These are phyloP conservation scores for Polyommatus icarus DNA, from an alignment of 2,888 invertebrate genomes.

Conservation along the genomic window DNA sequence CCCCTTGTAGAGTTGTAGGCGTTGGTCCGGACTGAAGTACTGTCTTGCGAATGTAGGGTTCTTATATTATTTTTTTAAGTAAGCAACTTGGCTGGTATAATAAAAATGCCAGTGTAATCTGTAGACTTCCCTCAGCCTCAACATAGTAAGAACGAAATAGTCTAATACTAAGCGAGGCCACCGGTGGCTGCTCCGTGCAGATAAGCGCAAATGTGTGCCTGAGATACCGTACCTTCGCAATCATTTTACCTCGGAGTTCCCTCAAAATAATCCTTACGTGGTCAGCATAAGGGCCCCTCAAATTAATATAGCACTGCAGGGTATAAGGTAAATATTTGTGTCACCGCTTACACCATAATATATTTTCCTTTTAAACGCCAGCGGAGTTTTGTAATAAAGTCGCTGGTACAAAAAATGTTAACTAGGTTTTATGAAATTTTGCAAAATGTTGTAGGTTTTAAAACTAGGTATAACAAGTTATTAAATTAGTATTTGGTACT, in stretches of 20 bases:
- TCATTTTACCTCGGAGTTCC: not conserved
- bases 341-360: conserved; percentile 35
- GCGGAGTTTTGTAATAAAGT: not conserved
- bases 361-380: conserved; percentile 8
- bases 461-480: too few species aligned
- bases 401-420: not conserved
- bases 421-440: not conserved
- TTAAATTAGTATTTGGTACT: too few species aligned
- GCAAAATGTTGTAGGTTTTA: not conserved
- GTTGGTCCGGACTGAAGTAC: too few species aligned
- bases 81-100: not conserved
- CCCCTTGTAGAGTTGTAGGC: too few species aligned
- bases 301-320: not conserved
- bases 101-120: conserved; percentile 12
- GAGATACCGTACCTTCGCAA: conserved; percentile 58
- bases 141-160: conserved; percentile 27
- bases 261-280: not conserved
- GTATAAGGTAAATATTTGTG: conserved; percentile 63
- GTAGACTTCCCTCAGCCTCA: not conserved
- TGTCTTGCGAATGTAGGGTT: too few species aligned
- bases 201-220: conserved; percentile 60
- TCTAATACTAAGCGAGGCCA: conserved; percentile 43
- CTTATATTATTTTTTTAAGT: not conserved
- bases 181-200: conserved; percentile 56
- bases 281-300: not conserved